Conservation (phyloP, 2,797 vertebrate species). For the Falco rusticolus region DNA sequence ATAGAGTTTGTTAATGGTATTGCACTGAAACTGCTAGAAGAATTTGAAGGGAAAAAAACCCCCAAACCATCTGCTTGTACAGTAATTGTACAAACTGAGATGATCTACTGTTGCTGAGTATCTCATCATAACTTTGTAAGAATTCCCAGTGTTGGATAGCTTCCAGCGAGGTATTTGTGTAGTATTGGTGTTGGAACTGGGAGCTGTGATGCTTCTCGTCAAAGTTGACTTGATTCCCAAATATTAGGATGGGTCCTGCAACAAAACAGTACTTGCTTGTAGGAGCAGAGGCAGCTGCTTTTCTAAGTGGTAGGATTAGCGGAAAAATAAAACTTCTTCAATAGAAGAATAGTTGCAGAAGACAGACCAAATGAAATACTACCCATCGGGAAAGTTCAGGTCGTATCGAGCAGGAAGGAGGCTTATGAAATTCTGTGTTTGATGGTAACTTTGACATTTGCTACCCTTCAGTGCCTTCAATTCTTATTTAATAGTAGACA, state of each 20-base stretch:
- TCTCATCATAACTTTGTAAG: neutral
- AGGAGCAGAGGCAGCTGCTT: neutral
- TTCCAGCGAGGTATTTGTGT: neutral
- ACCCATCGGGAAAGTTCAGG: neutral
- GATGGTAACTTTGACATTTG: neutral
- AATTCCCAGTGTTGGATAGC: neutral
- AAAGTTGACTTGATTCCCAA: neutral
- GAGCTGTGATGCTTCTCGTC: neutral
- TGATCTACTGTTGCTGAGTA: rapidly evolving
- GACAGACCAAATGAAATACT: neutral
- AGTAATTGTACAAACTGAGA: neutral
- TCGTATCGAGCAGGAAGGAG: neutral
- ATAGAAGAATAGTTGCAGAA: neutral
- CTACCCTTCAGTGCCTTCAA: neutral
- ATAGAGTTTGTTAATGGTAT: neutral
- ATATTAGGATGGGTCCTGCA: neutral
- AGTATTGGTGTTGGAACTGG: neutral
- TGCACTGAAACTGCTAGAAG: neutral
- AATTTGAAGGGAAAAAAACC: neutral
- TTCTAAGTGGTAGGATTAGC: neutral
- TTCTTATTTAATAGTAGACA: neutral
- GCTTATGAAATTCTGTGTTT: neutral
- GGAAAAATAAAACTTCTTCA: neutral
- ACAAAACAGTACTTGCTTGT: neutral
- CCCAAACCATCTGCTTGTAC: neutral